Conservation (phyloP, 2,888 invertebrate genomes). For the Drosophila putrida region DNA sequence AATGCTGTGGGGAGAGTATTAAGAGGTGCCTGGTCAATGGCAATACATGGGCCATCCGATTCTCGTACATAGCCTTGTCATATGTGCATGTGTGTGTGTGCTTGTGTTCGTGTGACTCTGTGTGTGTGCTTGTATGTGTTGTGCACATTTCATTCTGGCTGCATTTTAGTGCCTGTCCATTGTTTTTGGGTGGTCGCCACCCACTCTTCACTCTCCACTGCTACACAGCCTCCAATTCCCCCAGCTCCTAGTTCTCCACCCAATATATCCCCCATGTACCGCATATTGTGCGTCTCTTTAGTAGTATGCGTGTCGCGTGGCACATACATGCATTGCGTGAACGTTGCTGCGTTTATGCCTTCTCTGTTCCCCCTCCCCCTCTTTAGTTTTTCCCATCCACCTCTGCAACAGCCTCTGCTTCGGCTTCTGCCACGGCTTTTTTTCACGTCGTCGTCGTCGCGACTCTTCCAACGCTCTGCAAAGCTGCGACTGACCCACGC, state of each 20-base stretch:
- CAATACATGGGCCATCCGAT: constrained; percentile 65
- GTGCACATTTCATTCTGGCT: constrained; percentile 62
- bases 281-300: constrained; percentile 64
- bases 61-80: constrained; percentile 62
- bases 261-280: constrained; percentile 34
- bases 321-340: constrained; percentile 46
- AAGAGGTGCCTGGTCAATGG: constrained; percentile 67
- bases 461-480: constrained; percentile 49
- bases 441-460: constrained; percentile 50
- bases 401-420: neutral
- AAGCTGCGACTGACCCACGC: constrained; percentile 27
- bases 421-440: constrained; percentile 54
- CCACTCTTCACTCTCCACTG: constrained; percentile 29
- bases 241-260: neutral
- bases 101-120: constrained; percentile 4
- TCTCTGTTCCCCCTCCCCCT: neutral
- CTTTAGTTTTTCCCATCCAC: neutral
- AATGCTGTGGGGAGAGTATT: constrained; percentile 8
- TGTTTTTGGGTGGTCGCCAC: constrained; percentile 46
- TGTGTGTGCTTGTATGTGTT: constrained; percentile 21
- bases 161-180: constrained; percentile 71
- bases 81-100: constrained; percentile 11
- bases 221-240: constrained; percentile 27
- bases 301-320: constrained; percentile 35
- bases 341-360: constrained; percentile 30